These are phyloP conservation scores for Pedionomus torquatus DNA, from an alignment of 2,113 vertebrate genomes.

Conservation along the genomic window DNA sequence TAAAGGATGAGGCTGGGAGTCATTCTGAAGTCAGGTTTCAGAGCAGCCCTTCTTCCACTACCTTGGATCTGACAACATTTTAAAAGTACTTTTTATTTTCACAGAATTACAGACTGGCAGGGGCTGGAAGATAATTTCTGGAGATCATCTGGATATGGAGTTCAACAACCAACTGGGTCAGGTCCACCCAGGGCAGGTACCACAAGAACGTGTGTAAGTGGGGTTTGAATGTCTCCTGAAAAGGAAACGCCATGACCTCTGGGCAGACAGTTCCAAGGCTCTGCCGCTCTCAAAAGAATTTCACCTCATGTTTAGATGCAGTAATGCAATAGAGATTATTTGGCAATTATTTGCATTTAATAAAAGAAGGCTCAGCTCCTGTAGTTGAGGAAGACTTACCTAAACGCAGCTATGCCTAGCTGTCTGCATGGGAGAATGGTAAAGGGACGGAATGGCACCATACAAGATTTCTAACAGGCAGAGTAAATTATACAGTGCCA, in stretches of 20 bases:
- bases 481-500: not conserved
- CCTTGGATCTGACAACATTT: not conserved
- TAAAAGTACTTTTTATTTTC: not conserved
- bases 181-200: no score
- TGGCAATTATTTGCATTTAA: not conserved
- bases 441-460: not conserved
- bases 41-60: not conserved
- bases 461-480: not conserved
- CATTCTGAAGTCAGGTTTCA: not conserved
- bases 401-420: not conserved
- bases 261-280: no score
- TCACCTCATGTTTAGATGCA: not conserved
- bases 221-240: no score
- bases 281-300: no score
- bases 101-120: no score
- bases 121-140: no score
- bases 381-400: not conserved
- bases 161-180: no score
- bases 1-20: not conserved
- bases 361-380: not conserved
- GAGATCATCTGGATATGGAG: no score
- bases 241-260: no score
- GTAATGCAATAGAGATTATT: not conserved
- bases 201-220: no score
- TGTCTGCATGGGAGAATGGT: accelerated